Evolutionary conservation across 92 coral and sea anemone species (phyloP).

Genomic region (Porites lobata): DNA sequence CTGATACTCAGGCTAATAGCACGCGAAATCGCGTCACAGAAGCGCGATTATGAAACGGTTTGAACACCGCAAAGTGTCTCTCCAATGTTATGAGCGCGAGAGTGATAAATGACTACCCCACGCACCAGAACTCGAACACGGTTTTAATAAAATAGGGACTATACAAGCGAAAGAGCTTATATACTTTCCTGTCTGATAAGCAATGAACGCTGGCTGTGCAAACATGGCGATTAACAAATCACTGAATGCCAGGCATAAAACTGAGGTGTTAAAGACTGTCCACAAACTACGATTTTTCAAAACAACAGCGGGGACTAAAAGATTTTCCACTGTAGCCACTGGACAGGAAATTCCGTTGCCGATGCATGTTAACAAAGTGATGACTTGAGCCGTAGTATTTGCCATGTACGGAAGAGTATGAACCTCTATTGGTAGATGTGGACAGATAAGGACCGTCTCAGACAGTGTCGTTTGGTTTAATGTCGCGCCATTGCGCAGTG

Average conservation of each 20-base stretch:
- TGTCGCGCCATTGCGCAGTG: neutral
- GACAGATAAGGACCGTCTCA: neutral
- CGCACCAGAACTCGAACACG: conserved; percentile 35
- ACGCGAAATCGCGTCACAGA: conserved; percentile 42
- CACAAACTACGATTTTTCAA: neutral
- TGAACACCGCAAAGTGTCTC: conserved; percentile 45
- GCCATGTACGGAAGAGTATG: neutral
- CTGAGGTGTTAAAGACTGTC: conserved; percentile 18
- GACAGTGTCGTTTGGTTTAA: neutral
- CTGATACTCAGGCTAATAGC: too few relatives aligned
- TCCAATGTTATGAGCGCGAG: conserved; percentile 30
- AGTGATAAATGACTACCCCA: conserved; percentile 41
- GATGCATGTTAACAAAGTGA: conserved; percentile 17
- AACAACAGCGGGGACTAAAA: neutral
- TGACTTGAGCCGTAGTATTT: neutral
- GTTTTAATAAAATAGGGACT: conserved; percentile 36
- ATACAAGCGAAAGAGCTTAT: conserved; percentile 26
- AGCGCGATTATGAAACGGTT: conserved; percentile 31
- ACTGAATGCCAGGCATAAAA: neutral
- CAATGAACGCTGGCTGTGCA: neutral
- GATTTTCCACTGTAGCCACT: conserved; percentile 21
- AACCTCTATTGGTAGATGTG: conserved; percentile 6
- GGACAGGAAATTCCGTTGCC: conserved; percentile 19
- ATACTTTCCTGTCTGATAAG: conserved; percentile 12
- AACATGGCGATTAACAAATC: neutral